Evolutionary conservation across 2,797 vertebrate species (phyloP), one percentile per base, ranked within the genome.

Genomic region (Tenualosa thibaudeaui): DNA sequence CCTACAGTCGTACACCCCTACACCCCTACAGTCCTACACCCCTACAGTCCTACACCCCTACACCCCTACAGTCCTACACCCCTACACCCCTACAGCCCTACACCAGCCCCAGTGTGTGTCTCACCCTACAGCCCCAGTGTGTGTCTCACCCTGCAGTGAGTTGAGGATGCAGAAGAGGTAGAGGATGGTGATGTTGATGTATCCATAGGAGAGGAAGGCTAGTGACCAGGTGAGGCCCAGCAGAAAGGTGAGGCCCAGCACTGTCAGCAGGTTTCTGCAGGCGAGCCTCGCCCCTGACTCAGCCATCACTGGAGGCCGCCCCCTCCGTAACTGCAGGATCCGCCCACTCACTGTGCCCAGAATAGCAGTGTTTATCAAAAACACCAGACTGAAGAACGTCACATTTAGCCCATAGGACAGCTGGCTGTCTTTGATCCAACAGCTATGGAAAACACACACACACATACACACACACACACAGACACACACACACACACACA

Each of bases 131-230:
- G 31, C 31, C 31, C 49, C 49, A 5, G 87, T 53, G 51, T 12
- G 2, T 12, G 10, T 53, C 51, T 54, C 2, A 96, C 96, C 95
- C 82, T 96, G 95, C 8, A 93, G 26, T 0, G 94, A 93, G 90
- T 96, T 97, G 85, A 96, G 91, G 91, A 95, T 93, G 87, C 95
- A 95, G 92, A 97, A 97, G n/a, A 96, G 94, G 88, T 96, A 96
- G 84, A 96, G 92, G 88, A 96, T 90, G 0, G 92, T 85, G 81
- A 90, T 91, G 82, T 92, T 92, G 86, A 94, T 86, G 81, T 91
- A 13, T 0, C 93, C 89, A 0, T 92, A 93, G 54, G 90, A 91
- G 81, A 96, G 88, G 93, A 97, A 96, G 12, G 90, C 95, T 88
- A 96, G 87, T 0, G 92, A 90, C 96, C 96, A 97, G 71, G 95